Evolutionary conservation across 1,140 invertebrate species (phyloP).

Genomic region (Camponotus pennsylvanicus): DNA sequence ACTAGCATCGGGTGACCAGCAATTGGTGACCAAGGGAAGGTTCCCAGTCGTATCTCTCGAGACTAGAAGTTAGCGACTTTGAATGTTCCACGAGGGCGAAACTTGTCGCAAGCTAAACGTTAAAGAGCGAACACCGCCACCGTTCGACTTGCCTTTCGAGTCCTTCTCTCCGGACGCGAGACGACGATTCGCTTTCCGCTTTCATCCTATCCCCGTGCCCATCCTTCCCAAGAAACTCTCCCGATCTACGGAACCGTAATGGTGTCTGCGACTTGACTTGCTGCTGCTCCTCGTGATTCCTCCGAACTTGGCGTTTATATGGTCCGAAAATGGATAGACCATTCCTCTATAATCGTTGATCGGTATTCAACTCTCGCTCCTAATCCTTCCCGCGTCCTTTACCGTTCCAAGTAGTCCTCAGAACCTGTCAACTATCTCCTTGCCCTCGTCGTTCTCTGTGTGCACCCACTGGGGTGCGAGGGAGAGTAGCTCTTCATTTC

Average conservation of each 20-base stretch:
- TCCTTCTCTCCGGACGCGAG: slow-evolving; percentile 47
- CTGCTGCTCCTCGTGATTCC: slow-evolving; percentile 31
- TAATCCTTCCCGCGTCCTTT: slow-evolving; percentile 33
- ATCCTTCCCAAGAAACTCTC: slow-evolving; percentile 62
- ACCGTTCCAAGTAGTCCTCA: slow-evolving; percentile 40
- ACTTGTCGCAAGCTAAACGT: slow-evolving; percentile 66
- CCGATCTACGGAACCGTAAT: slow-evolving; percentile 58
- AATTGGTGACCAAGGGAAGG: slow-evolving; percentile 89
- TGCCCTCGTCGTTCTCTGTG: slow-evolving; percentile 37
- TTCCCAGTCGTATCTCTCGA: slow-evolving; percentile 83
- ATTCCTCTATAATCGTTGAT: slow-evolving; percentile 60
- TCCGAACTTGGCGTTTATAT: slow-evolving; percentile 58
- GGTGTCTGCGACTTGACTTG: slow-evolving; percentile 51
- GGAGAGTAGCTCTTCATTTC: slow-evolving; percentile 42
- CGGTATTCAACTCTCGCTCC: slow-evolving; percentile 56
- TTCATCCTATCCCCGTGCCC: slow-evolving; percentile 5
- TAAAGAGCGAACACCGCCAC: slow-evolving; percentile 54
- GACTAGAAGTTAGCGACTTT: slow-evolving; percentile 62
- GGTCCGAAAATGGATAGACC: slow-evolving; percentile 64
- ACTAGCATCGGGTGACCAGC: slow-evolving; percentile 80
- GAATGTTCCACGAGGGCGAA: slow-evolving; percentile 62
- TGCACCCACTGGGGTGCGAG: not conserved
- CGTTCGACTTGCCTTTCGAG: slow-evolving; percentile 48
- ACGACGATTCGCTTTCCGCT: slow-evolving; percentile 44
- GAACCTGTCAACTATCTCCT: slow-evolving; percentile 50